phyloP scores from a whole-genome alignment of 2,797 vertebrate species.

The Chaenodraco wilsoni region DNA sequence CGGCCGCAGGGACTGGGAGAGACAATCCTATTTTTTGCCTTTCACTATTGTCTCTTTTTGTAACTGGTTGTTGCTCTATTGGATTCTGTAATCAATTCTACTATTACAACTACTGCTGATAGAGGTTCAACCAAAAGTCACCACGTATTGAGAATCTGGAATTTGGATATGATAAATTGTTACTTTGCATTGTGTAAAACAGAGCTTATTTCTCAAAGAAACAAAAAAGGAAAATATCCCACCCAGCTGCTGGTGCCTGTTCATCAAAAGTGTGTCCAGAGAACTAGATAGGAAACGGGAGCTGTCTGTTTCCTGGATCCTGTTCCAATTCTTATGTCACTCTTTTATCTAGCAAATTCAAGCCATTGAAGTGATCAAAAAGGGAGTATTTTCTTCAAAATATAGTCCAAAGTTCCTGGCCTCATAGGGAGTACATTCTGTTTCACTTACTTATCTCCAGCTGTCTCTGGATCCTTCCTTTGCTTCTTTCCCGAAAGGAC shows the following conservation, averaged over 20 bases:
- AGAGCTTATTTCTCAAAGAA: constrained; percentile 7
- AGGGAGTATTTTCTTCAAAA: not conserved
- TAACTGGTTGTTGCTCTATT: not conserved
- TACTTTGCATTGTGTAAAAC: not conserved
- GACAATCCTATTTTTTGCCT: constrained; percentile 53
- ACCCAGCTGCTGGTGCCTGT: constrained; percentile 21
- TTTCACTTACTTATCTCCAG: constrained; percentile 94
- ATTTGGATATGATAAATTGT: not conserved
- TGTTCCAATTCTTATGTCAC: constrained; percentile 2
- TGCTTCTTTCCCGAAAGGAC: constrained; percentile 94
- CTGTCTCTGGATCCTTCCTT: constrained; percentile 94
- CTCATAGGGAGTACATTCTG: not conserved
- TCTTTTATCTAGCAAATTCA: too few species aligned
- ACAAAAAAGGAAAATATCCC: not conserved
- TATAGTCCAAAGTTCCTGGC: not conserved
- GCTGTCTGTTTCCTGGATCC: constrained; percentile 67
- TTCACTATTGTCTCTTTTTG: constrained; percentile 40
- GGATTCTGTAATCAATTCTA: not conserved
- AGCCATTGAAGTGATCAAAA: too few species aligned
- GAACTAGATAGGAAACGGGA: constrained; percentile 57
- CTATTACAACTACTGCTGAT: not conserved
- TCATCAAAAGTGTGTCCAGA: constrained; percentile 39
- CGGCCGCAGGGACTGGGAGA: constrained; percentile 60
- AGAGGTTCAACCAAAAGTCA: not conserved
- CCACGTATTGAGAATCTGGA: not conserved